These are phyloP conservation scores for Gymnarchus niloticus DNA, from an alignment of 2,113 vertebrate species.

Conservation along the genomic window DNA sequence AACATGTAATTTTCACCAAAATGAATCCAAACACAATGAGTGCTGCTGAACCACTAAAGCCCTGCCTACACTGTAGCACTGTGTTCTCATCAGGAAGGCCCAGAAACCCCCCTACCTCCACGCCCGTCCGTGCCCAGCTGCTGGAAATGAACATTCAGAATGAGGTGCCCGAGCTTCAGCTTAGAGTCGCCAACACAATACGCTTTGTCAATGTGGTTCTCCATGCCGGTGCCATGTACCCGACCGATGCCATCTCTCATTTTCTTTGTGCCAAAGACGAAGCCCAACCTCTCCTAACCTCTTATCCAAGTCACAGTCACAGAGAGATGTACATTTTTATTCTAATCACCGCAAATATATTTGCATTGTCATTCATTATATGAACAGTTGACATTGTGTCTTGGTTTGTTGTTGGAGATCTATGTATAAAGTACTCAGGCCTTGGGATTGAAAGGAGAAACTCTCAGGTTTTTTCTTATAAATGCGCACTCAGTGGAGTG, in stretches of 20 bases:
- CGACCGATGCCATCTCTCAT: neutral
- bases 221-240: neutral
- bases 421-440: neutral
- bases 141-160: too few relatives aligned
- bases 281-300: neutral
- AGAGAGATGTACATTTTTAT: neutral
- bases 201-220: too few relatives aligned
- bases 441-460: neutral
- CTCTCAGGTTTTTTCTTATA: neutral
- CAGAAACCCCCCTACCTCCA: neutral
- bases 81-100: neutral
- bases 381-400: neutral
- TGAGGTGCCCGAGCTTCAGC: neutral
- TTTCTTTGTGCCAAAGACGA: neutral
- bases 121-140: neutral
- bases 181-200: neutral
- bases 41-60: neutral
- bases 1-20: conserved; percentile 4
- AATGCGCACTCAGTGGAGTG: neutral
- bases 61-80: neutral
- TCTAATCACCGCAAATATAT: neutral
- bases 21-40: neutral
- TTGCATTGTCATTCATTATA: too few relatives aligned
- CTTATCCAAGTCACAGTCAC: too few relatives aligned
- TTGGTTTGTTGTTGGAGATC: neutral